Evolutionary conservation across 2,797 vertebrate genomes (phyloP).

Genomic region (Enteromius anoplus): DNA sequence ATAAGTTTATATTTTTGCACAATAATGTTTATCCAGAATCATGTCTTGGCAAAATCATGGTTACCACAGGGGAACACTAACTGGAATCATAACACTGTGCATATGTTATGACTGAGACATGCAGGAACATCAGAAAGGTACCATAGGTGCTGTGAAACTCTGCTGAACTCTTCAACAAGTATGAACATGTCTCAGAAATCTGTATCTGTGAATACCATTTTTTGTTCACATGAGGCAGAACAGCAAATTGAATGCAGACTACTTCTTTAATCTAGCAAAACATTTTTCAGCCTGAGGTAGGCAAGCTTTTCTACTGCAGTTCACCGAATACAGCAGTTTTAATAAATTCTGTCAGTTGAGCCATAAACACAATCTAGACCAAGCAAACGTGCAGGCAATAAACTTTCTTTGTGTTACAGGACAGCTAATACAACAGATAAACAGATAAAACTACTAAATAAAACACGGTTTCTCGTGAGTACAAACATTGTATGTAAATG

Average conservation of each 20-base stretch:
- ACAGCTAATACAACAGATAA: not conserved
- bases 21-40: no score
- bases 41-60: no score
- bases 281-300: not conserved
- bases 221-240: not conserved
- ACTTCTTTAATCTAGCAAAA: not conserved
- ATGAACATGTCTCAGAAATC: not conserved
- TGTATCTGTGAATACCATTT: not conserved
- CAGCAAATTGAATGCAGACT: not conserved
- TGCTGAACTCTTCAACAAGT: conserved; percentile 11
- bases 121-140: not conserved
- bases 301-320: not conserved
- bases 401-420: not conserved
- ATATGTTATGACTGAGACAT: not conserved
- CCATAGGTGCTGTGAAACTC: not conserved
- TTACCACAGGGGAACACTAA: no score
- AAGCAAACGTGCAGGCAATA: not conserved
- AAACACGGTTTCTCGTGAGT: not conserved
- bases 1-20: no score
- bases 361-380: not conserved
- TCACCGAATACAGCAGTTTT: not conserved
- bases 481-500: not conserved
- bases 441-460: not conserved
- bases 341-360: no score
- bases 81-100: not conserved